Conservation (phyloP, 2,888 invertebrate species). For the Apamea anceps region DNA sequence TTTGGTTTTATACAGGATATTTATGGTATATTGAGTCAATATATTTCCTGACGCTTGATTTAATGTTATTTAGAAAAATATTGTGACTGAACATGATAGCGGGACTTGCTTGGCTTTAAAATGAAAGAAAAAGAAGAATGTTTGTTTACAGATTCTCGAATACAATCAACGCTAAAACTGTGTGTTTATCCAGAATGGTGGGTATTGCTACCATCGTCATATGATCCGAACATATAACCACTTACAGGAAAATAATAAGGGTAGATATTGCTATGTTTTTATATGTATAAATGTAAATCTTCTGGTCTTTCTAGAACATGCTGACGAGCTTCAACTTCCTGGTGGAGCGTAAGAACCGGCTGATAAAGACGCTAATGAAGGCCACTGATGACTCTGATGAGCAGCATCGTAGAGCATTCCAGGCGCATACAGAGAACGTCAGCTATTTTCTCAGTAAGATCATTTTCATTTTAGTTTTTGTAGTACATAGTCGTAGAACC, state of each 20-base stretch:
- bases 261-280: not conserved
- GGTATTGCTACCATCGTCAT: not conserved
- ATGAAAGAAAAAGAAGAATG: not conserved
- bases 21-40: not conserved
- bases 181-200: not conserved
- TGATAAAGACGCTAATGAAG: constrained; percentile 91
- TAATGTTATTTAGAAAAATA: constrained; percentile 18
- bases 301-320: constrained; percentile 83
- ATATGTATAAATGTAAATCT: not conserved
- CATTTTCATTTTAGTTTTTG: not conserved
- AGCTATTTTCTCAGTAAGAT: constrained; percentile 92
- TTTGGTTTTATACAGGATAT: not conserved
- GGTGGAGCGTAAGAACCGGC: constrained; percentile 92
- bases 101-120: not conserved
- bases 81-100: constrained; percentile 7
- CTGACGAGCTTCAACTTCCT: constrained; percentile 91
- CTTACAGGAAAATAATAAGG: not conserved
- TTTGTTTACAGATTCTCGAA: not conserved
- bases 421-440: constrained; percentile 93
- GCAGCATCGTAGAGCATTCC: constrained; percentile 93
- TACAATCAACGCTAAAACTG: constrained; percentile 2
- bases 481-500: not conserved
- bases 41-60: not conserved
- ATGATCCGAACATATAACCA: not conserved
- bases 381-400: constrained; percentile 93